Evolutionary conservation across 2,797 vertebrate genomes (phyloP).

Genomic region (Cyclopterus lumpus): DNA sequence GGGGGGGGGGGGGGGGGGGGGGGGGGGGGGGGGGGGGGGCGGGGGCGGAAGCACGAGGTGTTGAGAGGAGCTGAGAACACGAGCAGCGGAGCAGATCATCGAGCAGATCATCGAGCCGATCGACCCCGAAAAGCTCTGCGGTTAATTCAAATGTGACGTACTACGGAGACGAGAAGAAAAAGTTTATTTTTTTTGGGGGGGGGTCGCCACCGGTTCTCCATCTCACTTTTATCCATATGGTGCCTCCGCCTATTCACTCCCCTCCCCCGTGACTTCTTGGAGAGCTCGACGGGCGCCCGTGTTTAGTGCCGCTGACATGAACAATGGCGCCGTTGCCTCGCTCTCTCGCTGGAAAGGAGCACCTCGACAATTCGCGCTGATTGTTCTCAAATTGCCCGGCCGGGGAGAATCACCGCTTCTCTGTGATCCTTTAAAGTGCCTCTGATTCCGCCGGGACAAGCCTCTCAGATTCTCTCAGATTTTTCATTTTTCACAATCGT

Average conservation of each 20-base stretch:
- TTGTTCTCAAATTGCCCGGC: slow-evolving; percentile 81
- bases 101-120: slow-evolving; percentile 75
- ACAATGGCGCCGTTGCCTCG: slow-evolving; percentile 67
- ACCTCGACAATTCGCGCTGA: slow-evolving; percentile 75
- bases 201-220: neutral
- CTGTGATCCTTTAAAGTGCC: slow-evolving; percentile 74
- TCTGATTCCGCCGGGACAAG: slow-evolving; percentile 70
- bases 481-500: slow-evolving; percentile 49
- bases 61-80: slow-evolving; percentile 60
- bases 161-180: slow-evolving; percentile 48
- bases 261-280: neutral
- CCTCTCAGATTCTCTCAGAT: slow-evolving; percentile 55
- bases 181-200: slow-evolving; percentile 6
- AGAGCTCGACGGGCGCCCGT: slow-evolving; percentile 35
- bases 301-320: slow-evolving; percentile 71
- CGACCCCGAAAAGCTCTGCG: slow-evolving; percentile 47
- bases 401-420: slow-evolving; percentile 74
- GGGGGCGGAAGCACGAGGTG: slow-evolving; percentile 68
- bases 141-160: slow-evolving; percentile 67
- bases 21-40: too few relatives aligned
- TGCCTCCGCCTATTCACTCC: slow-evolving; percentile 2
- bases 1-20: too few relatives aligned
- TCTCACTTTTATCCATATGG: neutral
- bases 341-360: slow-evolving; percentile 60
- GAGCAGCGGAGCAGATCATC: slow-evolving; percentile 66